phyloP scores from a whole-genome alignment of 2,113 vertebrate genomes.

The Megaceryle maxima region DNA sequence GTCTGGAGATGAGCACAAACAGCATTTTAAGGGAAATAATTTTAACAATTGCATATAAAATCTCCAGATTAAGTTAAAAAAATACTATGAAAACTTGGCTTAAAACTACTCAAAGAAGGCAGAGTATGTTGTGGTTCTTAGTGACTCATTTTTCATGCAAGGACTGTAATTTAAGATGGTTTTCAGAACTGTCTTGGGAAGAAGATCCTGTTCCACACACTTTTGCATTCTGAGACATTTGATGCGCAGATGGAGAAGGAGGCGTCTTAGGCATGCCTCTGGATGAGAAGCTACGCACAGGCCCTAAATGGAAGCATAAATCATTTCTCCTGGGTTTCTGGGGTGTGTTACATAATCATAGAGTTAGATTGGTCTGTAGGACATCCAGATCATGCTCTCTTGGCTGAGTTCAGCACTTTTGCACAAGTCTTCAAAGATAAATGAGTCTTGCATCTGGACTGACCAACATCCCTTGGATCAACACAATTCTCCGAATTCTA shows the following conservation, averaged over 20 bases:
- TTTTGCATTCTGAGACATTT: conserved; percentile 3
- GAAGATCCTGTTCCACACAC: conserved; percentile 33
- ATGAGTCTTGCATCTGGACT: neutral
- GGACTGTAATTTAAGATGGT: neutral
- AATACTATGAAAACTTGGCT: neutral
- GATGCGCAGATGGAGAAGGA: conserved; percentile 44
- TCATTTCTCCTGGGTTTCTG: conserved; percentile 5
- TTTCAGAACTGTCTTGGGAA: conserved; percentile 13
- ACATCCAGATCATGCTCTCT: neutral
- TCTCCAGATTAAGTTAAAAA: neutral
- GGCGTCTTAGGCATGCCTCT: conserved; percentile 6
- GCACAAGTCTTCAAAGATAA: neutral
- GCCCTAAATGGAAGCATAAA: conserved; percentile 21
- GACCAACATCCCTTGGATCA: neutral
- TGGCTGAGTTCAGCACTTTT: neutral
- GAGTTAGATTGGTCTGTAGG: neutral
- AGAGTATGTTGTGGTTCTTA: neutral
- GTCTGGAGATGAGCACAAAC: neutral
- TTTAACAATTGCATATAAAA: neutral
- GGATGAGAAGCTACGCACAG: conserved; percentile 21
- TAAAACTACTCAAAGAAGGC: neutral
- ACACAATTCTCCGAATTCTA: neutral
- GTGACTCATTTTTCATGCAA: conserved; percentile 20
- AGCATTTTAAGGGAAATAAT: neutral
- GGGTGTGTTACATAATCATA: neutral